Base-by-base conservation (phyloP, 2,888 invertebrate species). In the Drosophila kanekoi region DNA sequence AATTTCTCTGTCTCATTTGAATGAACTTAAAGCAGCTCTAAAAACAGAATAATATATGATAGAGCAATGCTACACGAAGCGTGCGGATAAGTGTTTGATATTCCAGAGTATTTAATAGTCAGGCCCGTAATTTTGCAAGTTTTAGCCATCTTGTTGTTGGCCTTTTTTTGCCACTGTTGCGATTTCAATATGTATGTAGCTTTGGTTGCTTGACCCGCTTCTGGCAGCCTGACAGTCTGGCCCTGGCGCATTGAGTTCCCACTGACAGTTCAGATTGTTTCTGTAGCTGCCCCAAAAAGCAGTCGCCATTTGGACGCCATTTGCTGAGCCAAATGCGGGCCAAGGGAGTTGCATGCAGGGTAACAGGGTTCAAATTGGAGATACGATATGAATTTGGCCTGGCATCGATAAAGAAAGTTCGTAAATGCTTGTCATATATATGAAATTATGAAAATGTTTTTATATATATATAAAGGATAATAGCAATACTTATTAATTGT, bases 151-250 rank as follows among this genome's bases (percentile, higher is more conserved):
- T 54, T 51, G 62, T 49, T 61, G 43, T 33, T 58, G 56, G 10
- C 10, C 45, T 62, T 56, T 64, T 76, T 28, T 49, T 64, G 52
- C 54, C 20, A 63, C 40, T 68, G 62, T 54, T 64, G 44, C 74
- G 68, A 74, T 76, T 78, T 78, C 72, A 53, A 70, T 78, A 62
- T 76, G 63, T 63, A 52, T 61, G 59, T 40, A 53, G 58, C 44
- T 76, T 72, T 65, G 61, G 68, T 59, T 77, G 69, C 64, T 63
- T 81, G 76, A 78, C 75, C 83, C 71, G 59, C 75, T 77, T 75
- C 81, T 84, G 84, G 86, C 84, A 81, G 86, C 79, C 84, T 86
- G 83, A 86, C 83, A 84, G 83, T 83, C 86, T 86, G 72, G 70
- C 56, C 47, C 75, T 74, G 70, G 73, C 41, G 56, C 84, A 71